Conservation (phyloP, 53 echinoderm and acorn worm genomes). For the Hippasteria phrygiana region DNA sequence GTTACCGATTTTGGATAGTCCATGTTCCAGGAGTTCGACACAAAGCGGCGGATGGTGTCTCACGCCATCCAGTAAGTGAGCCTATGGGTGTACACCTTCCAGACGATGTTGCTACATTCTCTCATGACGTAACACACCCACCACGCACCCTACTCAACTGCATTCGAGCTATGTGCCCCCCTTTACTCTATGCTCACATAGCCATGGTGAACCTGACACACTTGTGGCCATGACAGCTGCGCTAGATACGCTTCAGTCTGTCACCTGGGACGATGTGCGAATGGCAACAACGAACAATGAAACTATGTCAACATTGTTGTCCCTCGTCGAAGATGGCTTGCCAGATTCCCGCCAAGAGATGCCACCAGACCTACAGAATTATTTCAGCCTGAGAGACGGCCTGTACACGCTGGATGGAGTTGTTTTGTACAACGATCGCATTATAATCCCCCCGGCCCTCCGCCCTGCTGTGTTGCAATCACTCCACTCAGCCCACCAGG, state of each 20-base stretch:
- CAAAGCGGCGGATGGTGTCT: constrained; percentile 57
- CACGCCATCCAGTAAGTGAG: constrained; percentile 54
- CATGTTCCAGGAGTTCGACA: constrained; percentile 72
- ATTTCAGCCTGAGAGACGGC: constrained; percentile 30
- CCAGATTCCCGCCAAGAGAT: constrained; percentile 53
- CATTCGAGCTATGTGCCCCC: too few species aligned
- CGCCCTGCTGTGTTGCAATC: constrained; percentile 35
- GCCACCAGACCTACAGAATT: constrained; percentile 41
- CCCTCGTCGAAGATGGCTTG: constrained; percentile 56
- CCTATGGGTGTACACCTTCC: constrained; percentile 34
- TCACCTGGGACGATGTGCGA: constrained; percentile 17
- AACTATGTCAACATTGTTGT: neutral
- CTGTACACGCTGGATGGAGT: constrained; percentile 67
- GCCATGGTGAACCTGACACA: neutral
- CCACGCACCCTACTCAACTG: too few species aligned
- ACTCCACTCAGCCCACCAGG: constrained; percentile 76
- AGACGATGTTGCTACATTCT: constrained; percentile 20
- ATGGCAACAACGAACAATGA: constrained; percentile 5
- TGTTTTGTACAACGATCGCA: constrained; percentile 58
- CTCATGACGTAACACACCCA: neutral
- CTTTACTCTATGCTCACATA: too few species aligned
- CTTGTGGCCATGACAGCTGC: neutral
- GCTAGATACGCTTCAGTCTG: neutral
- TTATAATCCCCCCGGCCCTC: constrained; percentile 72
- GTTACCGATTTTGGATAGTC: constrained; percentile 63